Evolutionary conservation across 2,113 vertebrate species (phyloP), one percentile per base, ranked within the genome.

Genomic region (Geococcyx californianus): DNA sequence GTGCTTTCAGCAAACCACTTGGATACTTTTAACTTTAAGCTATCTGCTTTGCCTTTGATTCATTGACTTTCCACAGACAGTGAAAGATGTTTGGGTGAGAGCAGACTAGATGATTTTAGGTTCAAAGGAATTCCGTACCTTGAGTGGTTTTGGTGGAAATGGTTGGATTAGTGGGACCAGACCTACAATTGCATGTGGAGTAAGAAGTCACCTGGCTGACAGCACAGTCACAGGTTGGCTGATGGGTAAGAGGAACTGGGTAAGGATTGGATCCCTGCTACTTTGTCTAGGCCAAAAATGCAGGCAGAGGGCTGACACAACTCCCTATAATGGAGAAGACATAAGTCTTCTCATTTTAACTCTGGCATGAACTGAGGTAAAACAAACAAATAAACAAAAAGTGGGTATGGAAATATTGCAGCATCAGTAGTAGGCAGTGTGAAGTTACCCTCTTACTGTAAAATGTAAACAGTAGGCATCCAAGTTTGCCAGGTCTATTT

Each of bases 341-440:
- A 7, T 15, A 23, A 74, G 69, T 7, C 44, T 89, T 84, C 60
- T 84, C 31, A 0, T 28, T 70, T 87, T 84, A 60, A 73, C 87
- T 84, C 56, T 78, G 80, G 69, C 40, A 9, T 8, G 40, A 47
- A 56, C 54, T 56, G 91, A 93, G 89, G 81, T 84, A 60, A 91
- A 94, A 84, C 69, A 73, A 92, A 68, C 19, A 82, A 87, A 69
- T 15, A 31, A 64, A 28, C 34, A 77, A 89, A 68, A 92, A 90
- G 55, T 72, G 88, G 64, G 29, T 59, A 82, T 86, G 74, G 86
- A 96, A 94, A 95, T 94, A 49, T 11, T 93, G 88, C 75, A 93
- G 84, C 86, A 79, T 78, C 73, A 58, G 73, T 56, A 86, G 94
- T 62, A 87, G 95, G 91, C 81, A 94, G 94, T n/a, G 94, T 96